Evolutionary conservation across 2,888 invertebrate genomes (phyloP).

Genomic region (Ischnura elegans): DNA sequence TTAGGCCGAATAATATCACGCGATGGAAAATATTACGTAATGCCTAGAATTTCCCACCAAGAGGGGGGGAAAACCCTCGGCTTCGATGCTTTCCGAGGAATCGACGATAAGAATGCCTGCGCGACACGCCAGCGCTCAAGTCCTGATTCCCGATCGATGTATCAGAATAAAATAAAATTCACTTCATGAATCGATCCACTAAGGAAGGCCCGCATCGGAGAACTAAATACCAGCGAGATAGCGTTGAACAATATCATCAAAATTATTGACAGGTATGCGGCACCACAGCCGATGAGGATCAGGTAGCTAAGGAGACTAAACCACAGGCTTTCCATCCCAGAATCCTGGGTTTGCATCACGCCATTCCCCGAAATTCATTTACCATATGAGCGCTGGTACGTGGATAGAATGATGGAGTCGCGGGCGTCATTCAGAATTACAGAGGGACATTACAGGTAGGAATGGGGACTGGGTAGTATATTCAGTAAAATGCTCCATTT

Average conservation of each 20-base stretch:
- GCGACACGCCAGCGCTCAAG: background rate
- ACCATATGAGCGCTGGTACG: too few relatives aligned
- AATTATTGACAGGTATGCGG: too few relatives aligned
- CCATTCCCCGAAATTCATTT: too few relatives aligned
- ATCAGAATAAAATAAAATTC: conserved; percentile 37
- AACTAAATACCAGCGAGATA: background rate
- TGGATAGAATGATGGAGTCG: too few relatives aligned
- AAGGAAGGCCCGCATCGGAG: background rate
- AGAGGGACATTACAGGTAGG: too few relatives aligned
- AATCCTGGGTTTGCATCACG: too few relatives aligned
- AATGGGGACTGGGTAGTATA: too few relatives aligned
- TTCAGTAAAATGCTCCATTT: too few relatives aligned
- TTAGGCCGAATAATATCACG: background rate
- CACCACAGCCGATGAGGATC: too few relatives aligned
- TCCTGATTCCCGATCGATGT: background rate
- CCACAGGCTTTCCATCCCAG: too few relatives aligned
- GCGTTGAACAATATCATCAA: background rate
- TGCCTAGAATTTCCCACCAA: background rate
- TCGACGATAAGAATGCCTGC: background rate
- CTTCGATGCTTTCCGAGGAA: background rate
- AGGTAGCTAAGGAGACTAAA: too few relatives aligned
- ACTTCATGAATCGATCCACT: background rate
- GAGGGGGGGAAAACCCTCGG: background rate
- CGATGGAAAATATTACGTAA: background rate
- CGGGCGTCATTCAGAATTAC: too few relatives aligned